phyloP scores from a whole-genome alignment of 23 tunicate species.

The Trididemnum nubilum region DNA sequence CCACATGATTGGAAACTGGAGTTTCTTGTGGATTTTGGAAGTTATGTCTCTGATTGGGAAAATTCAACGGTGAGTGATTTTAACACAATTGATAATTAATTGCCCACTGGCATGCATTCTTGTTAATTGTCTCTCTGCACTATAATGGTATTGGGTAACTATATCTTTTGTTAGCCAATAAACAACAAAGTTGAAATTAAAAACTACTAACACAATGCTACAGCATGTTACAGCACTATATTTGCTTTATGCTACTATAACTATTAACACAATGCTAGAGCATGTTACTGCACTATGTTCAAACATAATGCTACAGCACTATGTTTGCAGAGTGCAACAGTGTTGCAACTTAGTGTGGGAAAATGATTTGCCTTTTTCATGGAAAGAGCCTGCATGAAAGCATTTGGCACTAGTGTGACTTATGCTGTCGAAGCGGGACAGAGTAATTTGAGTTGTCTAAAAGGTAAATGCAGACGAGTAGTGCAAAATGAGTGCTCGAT shows the following conservation, averaged over 20 bases:
- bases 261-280: background rate
- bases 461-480: background rate
- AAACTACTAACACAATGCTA: too few species aligned
- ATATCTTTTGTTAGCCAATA: too few species aligned
- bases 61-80: slow-evolving; percentile 17
- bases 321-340: background rate
- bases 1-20: slow-evolving; percentile 22
- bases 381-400: background rate
- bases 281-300: background rate
- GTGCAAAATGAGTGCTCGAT: background rate
- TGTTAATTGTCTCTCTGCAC: too few species aligned
- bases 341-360: background rate
- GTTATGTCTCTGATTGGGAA: slow-evolving; percentile 24
- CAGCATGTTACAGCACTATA: background rate
- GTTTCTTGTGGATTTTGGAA: slow-evolving; percentile 8
- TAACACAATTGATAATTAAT: too few species aligned
- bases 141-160: too few species aligned
- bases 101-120: too few species aligned
- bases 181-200: too few species aligned
- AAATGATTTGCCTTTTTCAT: background rate
- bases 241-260: background rate
- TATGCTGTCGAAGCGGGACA: background rate
- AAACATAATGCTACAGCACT: background rate
- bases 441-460: background rate
- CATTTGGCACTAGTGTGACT: background rate